Base-by-base conservation (phyloP, 2,888 invertebrate genomes). In the Galerucella pusilla region DNA sequence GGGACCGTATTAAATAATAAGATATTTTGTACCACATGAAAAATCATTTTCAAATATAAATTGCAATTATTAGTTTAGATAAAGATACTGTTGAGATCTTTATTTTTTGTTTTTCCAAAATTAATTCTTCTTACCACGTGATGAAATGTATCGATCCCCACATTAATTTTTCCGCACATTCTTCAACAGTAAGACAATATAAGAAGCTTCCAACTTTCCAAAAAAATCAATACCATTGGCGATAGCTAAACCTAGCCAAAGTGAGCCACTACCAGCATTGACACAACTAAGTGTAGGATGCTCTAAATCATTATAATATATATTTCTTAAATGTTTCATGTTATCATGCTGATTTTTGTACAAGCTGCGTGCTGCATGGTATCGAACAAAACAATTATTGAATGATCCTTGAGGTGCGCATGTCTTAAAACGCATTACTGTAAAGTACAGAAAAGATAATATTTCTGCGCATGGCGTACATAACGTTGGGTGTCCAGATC, bases 191-290 rank as follows among this genome's bases (percentile, higher is more conserved):
- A 81, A 99, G 85, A 85, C 97, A 98, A 88, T 94, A 89, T 95
- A 96, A 69, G 92, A 92, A 54, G 97, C 94, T 85, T 93, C 92
- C 91, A 86, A 94, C 86, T 95, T 95, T 73, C 98, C 99, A 64
- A 97, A 95, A 86, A 98, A 99, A 1, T 99, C 98, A 97, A 97
- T 99, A 70, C 99, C 99, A 80, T 96, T 96, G 64, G 97, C 98
- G 77, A 96, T 94, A 68, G 97, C 96, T 67, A 99, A 90, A 28
- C 99, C 96, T 88, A 99, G 99, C 0, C 99, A 99, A 80, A 99
- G 90, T 0, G 98, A 99, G 16, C 99, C 99, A 35, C 99, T 99
- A 80, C 98, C 99, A 60, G 99, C 98, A 89, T 99, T 99, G 80
- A 99, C 92, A 87, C 99, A 99, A 89, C 93, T 96, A 81, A 99